Evolutionary conservation across 2,888 invertebrate genomes (phyloP).

Genomic region (Oxytorus armatus): DNA sequence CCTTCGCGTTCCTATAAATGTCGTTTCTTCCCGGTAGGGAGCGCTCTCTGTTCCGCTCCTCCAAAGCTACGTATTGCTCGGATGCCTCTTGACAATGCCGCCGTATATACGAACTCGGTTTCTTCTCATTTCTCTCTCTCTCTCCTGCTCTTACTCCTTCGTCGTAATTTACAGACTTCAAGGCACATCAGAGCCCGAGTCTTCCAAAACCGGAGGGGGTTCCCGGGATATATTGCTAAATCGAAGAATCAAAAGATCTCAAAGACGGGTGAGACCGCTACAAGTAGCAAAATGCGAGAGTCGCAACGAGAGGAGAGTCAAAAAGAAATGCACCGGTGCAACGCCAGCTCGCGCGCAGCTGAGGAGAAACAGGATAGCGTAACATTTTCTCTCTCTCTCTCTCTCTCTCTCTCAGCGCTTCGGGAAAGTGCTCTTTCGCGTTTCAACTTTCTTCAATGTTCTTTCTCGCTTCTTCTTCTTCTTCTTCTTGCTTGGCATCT

Average conservation of each 20-base stretch:
- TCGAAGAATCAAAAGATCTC: constrained; percentile 59
- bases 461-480: constrained; percentile 35
- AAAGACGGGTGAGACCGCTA: constrained; percentile 30
- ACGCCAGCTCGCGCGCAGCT: too few species aligned
- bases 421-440: constrained; percentile 44
- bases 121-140: constrained; percentile 25
- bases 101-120: constrained; percentile 33
- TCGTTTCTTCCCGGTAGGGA: constrained; percentile 48
- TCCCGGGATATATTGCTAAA: constrained; percentile 58
- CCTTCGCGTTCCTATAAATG: constrained; percentile 38
- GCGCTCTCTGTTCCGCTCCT: constrained; percentile 37
- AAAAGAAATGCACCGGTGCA: constrained; percentile 37
- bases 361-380: constrained; percentile 26
- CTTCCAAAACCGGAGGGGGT: constrained; percentile 24
- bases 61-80: constrained; percentile 59
- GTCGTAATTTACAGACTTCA: constrained; percentile 77
- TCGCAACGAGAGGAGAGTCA: constrained; percentile 24
- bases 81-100: constrained; percentile 63
- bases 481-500: constrained; percentile 34
- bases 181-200: constrained; percentile 69
- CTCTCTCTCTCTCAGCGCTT: constrained; percentile 21
- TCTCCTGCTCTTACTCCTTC: constrained; percentile 52
- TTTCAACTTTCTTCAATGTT: constrained; percentile 48
- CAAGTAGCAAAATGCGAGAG: constrained; percentile 12
- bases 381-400: constrained; percentile 31